Percentiles rank a stretch among this genome's conserved stretches.
phyloP scores from a whole-genome alignment of 2,888 invertebrate genomes.

The Troides aeacus region DNA sequence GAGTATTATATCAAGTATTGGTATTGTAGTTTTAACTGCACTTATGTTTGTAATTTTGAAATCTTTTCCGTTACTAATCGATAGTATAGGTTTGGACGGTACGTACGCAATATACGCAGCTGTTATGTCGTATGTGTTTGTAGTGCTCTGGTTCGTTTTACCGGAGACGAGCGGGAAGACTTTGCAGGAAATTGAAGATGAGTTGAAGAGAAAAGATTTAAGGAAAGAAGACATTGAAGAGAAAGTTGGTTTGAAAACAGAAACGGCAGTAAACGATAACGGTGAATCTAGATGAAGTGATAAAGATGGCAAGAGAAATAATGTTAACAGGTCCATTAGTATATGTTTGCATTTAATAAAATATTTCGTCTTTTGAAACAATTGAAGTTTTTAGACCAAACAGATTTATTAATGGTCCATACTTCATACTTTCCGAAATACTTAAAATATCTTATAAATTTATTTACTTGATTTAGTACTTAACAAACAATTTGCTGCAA shows the following conservation, averaged over 20 bases:
- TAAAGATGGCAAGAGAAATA: too few relatives aligned
- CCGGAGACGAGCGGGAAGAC: conserved; percentile 65
- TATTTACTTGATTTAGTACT: too few relatives aligned
- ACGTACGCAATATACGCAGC: conserved; percentile 54
- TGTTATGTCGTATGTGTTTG: conserved; percentile 51
- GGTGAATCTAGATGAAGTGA: neutral
- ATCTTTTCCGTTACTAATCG: conserved; percentile 52
- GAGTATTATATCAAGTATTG: conserved; percentile 76
- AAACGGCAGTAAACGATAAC: neutral
- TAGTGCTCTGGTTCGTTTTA: conserved; percentile 50
- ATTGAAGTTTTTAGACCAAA: too few relatives aligned
- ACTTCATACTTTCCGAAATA: too few relatives aligned
- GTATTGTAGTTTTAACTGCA: conserved; percentile 52
- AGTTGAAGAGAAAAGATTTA: conserved; percentile 48
- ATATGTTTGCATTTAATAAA: too few relatives aligned
- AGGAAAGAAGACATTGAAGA: conserved; percentile 10
- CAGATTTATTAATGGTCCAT: too few relatives aligned
- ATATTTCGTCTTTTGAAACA: too few relatives aligned
- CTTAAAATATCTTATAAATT: too few relatives aligned
- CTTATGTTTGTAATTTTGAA: conserved; percentile 57
- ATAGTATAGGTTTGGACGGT: conserved; percentile 49
- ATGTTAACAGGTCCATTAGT: too few relatives aligned
- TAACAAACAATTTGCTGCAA: too few relatives aligned
- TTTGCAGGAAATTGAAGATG: conserved; percentile 61
- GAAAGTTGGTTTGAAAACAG: conserved; percentile 4